These are phyloP conservation scores for Ichneumoninae sp. DNA, from an alignment of 2,888 invertebrate genomes.

Conservation along the genomic window DNA sequence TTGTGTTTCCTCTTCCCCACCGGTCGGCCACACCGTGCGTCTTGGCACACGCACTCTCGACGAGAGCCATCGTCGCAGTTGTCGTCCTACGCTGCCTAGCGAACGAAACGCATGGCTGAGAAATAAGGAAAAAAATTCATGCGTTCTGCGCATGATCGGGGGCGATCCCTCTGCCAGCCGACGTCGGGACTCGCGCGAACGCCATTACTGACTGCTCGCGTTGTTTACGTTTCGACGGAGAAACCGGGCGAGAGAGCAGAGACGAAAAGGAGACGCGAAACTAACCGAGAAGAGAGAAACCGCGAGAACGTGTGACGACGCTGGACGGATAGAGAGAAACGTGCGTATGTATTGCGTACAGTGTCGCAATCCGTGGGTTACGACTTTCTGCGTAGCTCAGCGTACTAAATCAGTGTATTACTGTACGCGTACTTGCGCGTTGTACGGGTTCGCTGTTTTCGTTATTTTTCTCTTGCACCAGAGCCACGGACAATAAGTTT, in stretches of 20 bases:
- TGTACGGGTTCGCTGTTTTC: background rate
- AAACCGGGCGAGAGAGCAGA: conserved; percentile 34
- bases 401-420: background rate
- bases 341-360: conserved; percentile 52
- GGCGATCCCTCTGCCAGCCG: conserved; percentile 14
- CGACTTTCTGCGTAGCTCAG: conserved; percentile 53
- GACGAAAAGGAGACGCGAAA: conserved; percentile 29
- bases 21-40: conserved; percentile 11
- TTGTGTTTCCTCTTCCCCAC: conserved; percentile 9
- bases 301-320: conserved; percentile 36
- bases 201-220: conserved; percentile 38
- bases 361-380: conserved; percentile 61
- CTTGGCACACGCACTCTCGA: conserved; percentile 23
- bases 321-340: conserved; percentile 40
- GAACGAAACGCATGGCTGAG: conserved; percentile 24
- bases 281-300: conserved; percentile 21
- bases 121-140: conserved; percentile 2
- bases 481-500: background rate
- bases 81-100: conserved; percentile 8
- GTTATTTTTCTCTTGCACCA: background rate
- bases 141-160: conserved; percentile 50
- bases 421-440: background rate
- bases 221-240: conserved; percentile 66
- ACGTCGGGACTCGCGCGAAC: conserved; percentile 40
- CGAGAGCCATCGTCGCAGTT: conserved; percentile 17